Evolutionary conservation across 2,113 vertebrate species (phyloP).

Genomic region (Hippopotamus amphibius): DNA sequence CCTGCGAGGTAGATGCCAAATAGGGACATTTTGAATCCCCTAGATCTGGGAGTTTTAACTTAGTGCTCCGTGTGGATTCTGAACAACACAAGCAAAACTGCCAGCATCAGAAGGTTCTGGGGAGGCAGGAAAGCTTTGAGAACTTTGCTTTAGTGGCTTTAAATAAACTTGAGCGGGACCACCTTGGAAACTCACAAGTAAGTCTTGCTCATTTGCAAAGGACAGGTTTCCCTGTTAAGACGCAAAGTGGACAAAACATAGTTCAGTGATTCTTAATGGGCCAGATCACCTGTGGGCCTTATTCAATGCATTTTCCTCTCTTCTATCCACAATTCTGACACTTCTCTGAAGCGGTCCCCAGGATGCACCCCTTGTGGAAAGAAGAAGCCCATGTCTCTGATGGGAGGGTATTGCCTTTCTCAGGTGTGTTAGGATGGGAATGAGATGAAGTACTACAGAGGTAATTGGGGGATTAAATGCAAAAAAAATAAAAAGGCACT

Average conservation of each 20-base stretch:
- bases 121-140: not conserved
- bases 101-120: not conserved
- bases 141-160: not conserved
- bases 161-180: not conserved
- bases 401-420: not conserved
- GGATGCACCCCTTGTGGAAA: accelerated
- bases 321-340: not conserved
- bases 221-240: not conserved
- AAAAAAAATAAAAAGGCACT: not conserved
- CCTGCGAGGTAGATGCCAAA: not conserved
- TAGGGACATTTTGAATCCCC: not conserved
- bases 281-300: not conserved
- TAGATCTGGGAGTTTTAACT: not conserved
- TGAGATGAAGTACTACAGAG: not conserved
- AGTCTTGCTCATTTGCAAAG: not conserved
- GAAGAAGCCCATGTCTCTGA: not conserved
- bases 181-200: not conserved
- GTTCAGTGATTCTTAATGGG: not conserved
- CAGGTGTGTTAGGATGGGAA: not conserved
- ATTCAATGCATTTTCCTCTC: not conserved
- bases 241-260: not conserved
- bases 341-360: not conserved
- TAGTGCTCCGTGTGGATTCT: not conserved
- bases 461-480: not conserved
- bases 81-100: not conserved